Conservation (phyloP, 1,140 invertebrate genomes). For the Nasonia giraulti region DNA sequence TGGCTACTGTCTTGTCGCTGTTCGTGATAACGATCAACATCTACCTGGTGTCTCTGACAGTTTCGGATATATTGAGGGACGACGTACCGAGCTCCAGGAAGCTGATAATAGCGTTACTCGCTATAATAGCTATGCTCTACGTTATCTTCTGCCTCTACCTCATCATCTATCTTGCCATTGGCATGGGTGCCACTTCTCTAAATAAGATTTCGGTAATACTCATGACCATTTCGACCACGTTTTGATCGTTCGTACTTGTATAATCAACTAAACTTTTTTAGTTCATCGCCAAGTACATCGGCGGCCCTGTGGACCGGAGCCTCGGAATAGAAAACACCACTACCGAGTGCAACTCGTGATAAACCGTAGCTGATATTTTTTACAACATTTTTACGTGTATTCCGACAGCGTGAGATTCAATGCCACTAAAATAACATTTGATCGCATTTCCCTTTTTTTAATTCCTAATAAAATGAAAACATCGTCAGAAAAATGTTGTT, state of each 20-base stretch:
- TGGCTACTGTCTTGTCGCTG: slow-evolving; percentile 80
- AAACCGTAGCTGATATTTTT: neutral
- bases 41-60: slow-evolving; percentile 80
- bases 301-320: slow-evolving; percentile 64
- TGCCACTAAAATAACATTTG: too few relatives aligned
- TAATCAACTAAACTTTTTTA: slow-evolving; percentile 52
- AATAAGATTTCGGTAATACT: slow-evolving; percentile 65
- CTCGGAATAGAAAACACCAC: slow-evolving; percentile 64
- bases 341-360: neutral
- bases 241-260: neutral
- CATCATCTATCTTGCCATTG: slow-evolving; percentile 80
- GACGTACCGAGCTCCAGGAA: slow-evolving; percentile 75
- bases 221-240: neutral
- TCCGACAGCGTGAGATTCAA: too few relatives aligned
- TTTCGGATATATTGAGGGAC: slow-evolving; percentile 79
- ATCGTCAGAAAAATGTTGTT: too few relatives aligned
- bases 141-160: slow-evolving; percentile 84
- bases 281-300: slow-evolving; percentile 70
- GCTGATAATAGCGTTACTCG: slow-evolving; percentile 72
- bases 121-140: slow-evolving; percentile 78
- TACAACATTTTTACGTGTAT: neutral
- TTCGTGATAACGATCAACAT: slow-evolving; percentile 88
- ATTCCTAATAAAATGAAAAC: too few relatives aligned
- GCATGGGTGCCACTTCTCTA: slow-evolving; percentile 76
- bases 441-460: too few relatives aligned